Percentiles rank a stretch among this genome's conserved stretches.
Conservation (phyloP, 2,797 vertebrate species). For the Fistularia commersonii region DNA sequence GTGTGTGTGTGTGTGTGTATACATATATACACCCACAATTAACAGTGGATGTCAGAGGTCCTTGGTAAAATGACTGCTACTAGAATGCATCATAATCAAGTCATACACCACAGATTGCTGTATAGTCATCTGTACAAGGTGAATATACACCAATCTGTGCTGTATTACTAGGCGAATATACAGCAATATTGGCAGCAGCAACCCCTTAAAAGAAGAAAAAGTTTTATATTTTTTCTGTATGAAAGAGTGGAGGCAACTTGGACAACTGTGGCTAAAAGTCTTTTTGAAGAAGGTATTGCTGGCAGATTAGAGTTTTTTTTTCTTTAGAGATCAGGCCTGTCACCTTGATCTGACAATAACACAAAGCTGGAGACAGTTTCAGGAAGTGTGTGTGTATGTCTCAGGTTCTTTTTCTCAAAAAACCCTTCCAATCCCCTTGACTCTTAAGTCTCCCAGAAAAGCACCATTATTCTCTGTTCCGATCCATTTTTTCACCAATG, state of each 20-base stretch:
- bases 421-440: slow-evolving; percentile 64
- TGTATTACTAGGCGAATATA: no score
- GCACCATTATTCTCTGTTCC: slow-evolving; percentile 34
- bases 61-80: no score
- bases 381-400: slow-evolving; percentile 38
- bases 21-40: no score
- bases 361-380: slow-evolving; percentile 54
- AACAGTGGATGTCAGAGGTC: no score
- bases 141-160: no score
- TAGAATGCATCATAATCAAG: no score
- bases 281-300: slow-evolving; percentile 5
- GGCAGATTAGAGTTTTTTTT: slow-evolving; percentile 33
- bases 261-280: neutral
- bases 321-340: slow-evolving; percentile 39
- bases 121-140: no score
- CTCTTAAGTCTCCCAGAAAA: slow-evolving; percentile 69
- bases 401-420: slow-evolving; percentile 61
- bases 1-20: no score
- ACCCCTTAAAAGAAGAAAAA: neutral
- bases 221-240: neutral
- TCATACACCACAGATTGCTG: no score
- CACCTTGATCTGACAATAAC: slow-evolving; percentile 51
- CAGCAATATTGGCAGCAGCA: no score
- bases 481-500: slow-evolving; percentile 29
- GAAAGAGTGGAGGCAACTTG: neutral